Conservation (phyloP, 2,113 vertebrate species). For the Hydropotes inermis region DNA sequence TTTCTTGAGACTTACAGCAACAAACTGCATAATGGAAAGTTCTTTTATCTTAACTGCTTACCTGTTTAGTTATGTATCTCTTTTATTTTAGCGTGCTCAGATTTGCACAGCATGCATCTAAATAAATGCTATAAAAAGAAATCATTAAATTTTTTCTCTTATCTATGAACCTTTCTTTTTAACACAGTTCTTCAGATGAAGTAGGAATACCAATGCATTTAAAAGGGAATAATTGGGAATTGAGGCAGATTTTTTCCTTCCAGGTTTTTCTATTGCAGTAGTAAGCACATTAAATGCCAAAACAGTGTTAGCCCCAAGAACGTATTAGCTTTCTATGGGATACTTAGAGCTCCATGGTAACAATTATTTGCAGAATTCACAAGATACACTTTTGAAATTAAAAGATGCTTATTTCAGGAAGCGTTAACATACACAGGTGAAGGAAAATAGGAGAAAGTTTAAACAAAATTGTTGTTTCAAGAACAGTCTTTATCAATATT, state of each 20-base stretch:
- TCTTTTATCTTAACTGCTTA: not conserved
- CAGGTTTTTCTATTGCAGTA: constrained; percentile 44
- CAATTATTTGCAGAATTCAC: constrained; percentile 66
- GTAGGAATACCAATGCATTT: not conserved
- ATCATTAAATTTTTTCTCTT: not conserved
- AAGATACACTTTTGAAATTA: constrained; percentile 59
- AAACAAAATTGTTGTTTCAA: constrained; percentile 17
- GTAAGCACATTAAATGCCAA: constrained; percentile 36
- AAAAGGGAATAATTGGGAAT: constrained; percentile 20
- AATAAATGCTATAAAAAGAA: not conserved
- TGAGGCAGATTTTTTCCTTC: not conserved
- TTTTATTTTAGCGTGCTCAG: not conserved
- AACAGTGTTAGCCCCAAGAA: constrained; percentile 36
- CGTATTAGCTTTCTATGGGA: constrained; percentile 47
- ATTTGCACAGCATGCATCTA: not conserved
- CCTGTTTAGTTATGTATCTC: not conserved
- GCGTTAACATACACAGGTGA: not conserved
- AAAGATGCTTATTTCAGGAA: constrained; percentile 44
- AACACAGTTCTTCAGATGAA: constrained; percentile 2
- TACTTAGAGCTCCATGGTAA: constrained; percentile 67
- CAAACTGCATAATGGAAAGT: not conserved
- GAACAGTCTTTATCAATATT: constrained; percentile 42
- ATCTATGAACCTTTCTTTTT: not conserved
- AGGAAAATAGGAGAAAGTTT: not conserved
- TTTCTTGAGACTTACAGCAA: not conserved